Evolutionary conservation across 2,888 invertebrate genomes (phyloP), one percentile per base, ranked within the genome.

Genomic region (Exephanes ischioxanthus): DNA sequence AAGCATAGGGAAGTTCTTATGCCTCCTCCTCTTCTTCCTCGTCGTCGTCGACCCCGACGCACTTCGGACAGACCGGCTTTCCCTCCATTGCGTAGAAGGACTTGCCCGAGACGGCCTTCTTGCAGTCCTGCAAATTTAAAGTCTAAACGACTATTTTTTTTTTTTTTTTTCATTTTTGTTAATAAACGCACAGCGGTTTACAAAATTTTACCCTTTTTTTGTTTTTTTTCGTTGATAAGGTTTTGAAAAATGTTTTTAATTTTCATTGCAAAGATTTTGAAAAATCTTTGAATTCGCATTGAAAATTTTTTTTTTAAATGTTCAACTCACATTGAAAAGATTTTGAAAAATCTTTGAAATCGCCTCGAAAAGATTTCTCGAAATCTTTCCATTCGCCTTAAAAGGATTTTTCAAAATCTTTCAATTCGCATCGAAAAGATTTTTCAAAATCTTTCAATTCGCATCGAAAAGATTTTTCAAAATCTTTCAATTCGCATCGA

Each of bases 31-130:
- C 93, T 89, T 95, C 95, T 87, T 95, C 95, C 89, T 95, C 97
- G 92, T 98, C 98, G 93, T 98, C 98, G 92, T 98, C 98, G 90
- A 97, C 97, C 92, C 98, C 98, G 94, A 97, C 97, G 95, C 98
- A 98, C 95, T 96, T 96, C 82, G 98, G 98, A 95, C 99, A 99
- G 93, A 99, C 98, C 58, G 99, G 99, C 94, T 98, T 97, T 92
- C 98, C 98, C 95, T 99, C 99, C 96, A 98, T 98, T 91, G 98
- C 98, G 95, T 98, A 99, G 96, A 99, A 99, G 87, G 98, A 98
- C 94, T 98, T 98, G 93, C 98, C 98, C 94, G 97, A 97, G 89
- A 99, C 98, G 88, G 98, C 95, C 92, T 96, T 96, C 95, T 97
- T 98, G 96, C 99, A 99, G 94, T 99, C 99, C 99, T 99, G 91